Evolutionary conservation across 2,113 vertebrate species (phyloP).

Genomic region (Toxotes chatareus): DNA sequence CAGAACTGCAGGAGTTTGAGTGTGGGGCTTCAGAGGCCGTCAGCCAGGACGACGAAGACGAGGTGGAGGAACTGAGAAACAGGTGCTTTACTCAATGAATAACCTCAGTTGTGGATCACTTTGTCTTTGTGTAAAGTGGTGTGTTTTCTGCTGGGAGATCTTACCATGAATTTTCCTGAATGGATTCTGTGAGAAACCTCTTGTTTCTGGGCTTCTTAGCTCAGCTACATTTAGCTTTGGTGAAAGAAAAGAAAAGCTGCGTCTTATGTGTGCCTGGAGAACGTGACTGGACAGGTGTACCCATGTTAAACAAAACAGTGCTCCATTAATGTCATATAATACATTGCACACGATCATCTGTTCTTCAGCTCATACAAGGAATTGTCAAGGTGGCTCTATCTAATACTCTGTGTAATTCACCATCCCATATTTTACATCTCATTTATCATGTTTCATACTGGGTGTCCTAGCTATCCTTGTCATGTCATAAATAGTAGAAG

Average conservation of each 20-base stretch:
- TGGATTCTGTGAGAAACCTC: not conserved
- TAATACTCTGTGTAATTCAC: constrained; percentile 31
- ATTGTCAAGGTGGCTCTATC: constrained; percentile 2
- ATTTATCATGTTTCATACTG: constrained; percentile 52
- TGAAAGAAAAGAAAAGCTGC: not conserved
- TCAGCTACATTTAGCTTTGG: constrained; percentile 12
- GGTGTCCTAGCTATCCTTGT: constrained; percentile 23
- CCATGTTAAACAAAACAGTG: constrained; percentile 11
- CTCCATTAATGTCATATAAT: constrained; percentile 3
- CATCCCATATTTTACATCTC: constrained; percentile 38
- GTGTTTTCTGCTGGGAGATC: not conserved
- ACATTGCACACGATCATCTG: constrained; percentile 14
- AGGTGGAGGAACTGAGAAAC: constrained; percentile 86
- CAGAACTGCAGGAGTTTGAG: constrained; percentile 74
- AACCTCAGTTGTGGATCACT: not conserved
- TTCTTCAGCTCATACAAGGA: constrained; percentile 18
- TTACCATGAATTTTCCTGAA: not conserved
- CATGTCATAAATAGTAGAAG: constrained; percentile 70
- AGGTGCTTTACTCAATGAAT: constrained; percentile 80
- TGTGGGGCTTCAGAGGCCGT: constrained; percentile 76
- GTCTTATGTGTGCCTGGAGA: not conserved
- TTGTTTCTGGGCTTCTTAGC: not conserved
- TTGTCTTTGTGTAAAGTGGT: not conserved
- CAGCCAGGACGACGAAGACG: constrained; percentile 78
- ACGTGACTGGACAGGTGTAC: not conserved